These are phyloP conservation scores for Bombus superbus DNA, from an alignment of 1,140 invertebrate species.

Conservation along the genomic window DNA sequence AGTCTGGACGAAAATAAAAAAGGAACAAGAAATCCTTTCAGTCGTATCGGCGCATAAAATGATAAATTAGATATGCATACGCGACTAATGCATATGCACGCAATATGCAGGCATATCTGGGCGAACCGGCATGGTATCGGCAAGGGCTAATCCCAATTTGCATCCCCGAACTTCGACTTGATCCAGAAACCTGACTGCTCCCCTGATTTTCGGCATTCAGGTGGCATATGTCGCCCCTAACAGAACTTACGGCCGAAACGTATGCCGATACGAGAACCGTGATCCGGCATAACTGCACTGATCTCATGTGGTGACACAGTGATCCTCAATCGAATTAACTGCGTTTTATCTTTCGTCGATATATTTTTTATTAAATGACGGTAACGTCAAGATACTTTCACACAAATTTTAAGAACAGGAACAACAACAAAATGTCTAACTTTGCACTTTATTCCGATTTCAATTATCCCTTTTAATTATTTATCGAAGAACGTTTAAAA, in stretches of 20 bases:
- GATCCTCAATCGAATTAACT: slow-evolving; percentile 68
- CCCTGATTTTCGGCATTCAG: slow-evolving; percentile 78
- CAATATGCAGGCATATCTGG: slow-evolving; percentile 32
- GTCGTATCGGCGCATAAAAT: slow-evolving; percentile 54
- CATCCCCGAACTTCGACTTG: slow-evolving; percentile 74
- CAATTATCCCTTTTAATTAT: background rate
- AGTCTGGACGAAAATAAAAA: slow-evolving; percentile 31
- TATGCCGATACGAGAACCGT: slow-evolving; percentile 63
- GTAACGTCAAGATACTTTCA: background rate
- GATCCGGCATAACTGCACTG: slow-evolving; percentile 73
- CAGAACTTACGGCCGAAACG: slow-evolving; percentile 48
- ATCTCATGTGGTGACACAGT: slow-evolving; percentile 67
- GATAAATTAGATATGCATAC: slow-evolving; percentile 70
- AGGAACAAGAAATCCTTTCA: slow-evolving; percentile 41
- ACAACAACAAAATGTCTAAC: background rate
- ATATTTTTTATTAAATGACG: background rate
- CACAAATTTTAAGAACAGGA: background rate
- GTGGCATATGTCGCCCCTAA: slow-evolving; percentile 78
- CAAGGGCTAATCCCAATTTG: slow-evolving; percentile 72
- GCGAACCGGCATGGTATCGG: slow-evolving; percentile 37
- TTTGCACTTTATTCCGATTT: background rate
- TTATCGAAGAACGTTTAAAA: background rate
- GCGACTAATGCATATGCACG: slow-evolving; percentile 59
- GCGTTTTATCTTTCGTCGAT: background rate
- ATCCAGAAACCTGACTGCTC: slow-evolving; percentile 79